These are phyloP conservation scores for Pitangus sulphuratus DNA, from an alignment of 2,797 vertebrate genomes.

Conservation along the genomic window DNA sequence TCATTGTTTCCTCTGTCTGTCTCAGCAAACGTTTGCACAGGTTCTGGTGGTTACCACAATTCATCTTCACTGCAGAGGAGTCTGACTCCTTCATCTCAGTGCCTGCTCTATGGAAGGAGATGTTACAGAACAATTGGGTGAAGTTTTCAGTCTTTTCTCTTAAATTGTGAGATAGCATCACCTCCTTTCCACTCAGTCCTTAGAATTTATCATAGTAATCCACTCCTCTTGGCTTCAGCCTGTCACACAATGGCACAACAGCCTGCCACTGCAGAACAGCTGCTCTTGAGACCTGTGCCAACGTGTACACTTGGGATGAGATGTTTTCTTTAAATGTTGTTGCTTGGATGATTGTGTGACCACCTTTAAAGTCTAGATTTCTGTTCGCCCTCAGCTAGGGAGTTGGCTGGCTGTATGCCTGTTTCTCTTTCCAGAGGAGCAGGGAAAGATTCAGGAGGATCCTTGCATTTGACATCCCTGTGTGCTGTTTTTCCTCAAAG, in stretches of 20 bases:
- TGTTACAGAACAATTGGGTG: neutral
- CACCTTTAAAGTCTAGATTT: neutral
- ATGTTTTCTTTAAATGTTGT: neutral
- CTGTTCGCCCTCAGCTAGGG: neutral
- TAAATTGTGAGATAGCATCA: neutral
- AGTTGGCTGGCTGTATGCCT: neutral
- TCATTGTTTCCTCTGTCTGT: neutral
- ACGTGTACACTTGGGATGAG: neutral
- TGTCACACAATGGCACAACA: neutral
- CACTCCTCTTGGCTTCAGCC: neutral
- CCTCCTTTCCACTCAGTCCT: neutral
- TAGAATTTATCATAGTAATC: neutral
- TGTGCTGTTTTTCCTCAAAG: neutral
- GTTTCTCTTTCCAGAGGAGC: neutral
- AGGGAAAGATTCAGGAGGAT: neutral
- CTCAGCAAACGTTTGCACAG: neutral
- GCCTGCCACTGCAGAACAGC: neutral
- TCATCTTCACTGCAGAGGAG: neutral
- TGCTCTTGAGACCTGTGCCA: neutral
- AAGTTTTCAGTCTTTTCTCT: neutral
- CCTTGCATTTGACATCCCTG: neutral
- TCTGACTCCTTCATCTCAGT: neutral
- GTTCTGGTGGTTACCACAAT: neutral
- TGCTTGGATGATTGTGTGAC: neutral
- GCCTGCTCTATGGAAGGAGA: neutral